A percentile compares a stretch with the other conserved stretches of the same genome.
Evolutionary conservation across 2,888 invertebrate species (phyloP).

Genomic region (Eucera pruinosa): DNA sequence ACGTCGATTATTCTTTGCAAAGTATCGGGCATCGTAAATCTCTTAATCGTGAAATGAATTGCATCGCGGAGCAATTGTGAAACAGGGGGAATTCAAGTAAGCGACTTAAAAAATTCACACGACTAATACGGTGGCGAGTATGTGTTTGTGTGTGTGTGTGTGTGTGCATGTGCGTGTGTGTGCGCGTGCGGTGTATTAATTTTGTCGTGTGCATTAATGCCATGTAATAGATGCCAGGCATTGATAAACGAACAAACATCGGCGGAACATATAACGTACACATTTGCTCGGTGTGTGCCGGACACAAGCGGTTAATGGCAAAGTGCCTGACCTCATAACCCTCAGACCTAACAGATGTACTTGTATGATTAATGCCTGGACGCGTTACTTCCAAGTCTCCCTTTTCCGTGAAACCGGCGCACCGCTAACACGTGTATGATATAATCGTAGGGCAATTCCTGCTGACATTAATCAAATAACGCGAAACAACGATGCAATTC

Average conservation of each 20-base stretch:
- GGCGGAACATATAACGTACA: conserved; percentile 37
- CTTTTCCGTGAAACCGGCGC: conserved; percentile 11
- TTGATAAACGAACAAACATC: conserved; percentile 49
- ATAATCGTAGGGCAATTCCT: conserved; percentile 21
- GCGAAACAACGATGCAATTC: neutral
- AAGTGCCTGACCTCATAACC: conserved; percentile 60
- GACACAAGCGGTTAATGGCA: conserved; percentile 57
- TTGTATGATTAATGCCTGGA: conserved; percentile 45
- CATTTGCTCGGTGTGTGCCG: conserved; percentile 24
- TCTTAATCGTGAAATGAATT: neutral
- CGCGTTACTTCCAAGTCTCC: conserved; percentile 24
- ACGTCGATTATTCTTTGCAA: neutral
- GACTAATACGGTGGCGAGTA: too few species aligned
- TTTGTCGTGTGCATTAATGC: conserved; percentile 11
- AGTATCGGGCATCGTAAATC: neutral
- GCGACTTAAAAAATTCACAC: conserved; percentile 9
- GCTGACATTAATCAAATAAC: conserved; percentile 30
- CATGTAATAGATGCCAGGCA: conserved; percentile 29
- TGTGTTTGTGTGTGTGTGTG: too few species aligned
- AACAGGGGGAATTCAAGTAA: neutral
- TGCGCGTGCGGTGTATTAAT: conserved; percentile 33
- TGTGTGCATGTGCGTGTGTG: too few species aligned
- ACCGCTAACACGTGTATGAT: conserved; percentile 11
- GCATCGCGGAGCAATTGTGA: neutral
- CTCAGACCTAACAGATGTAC: conserved; percentile 49